Percentiles rank a stretch among this genome's conserved stretches.
Evolutionary conservation across 2,113 vertebrate genomes (phyloP).

Genomic region (Mandrillus leucophaeus): DNA sequence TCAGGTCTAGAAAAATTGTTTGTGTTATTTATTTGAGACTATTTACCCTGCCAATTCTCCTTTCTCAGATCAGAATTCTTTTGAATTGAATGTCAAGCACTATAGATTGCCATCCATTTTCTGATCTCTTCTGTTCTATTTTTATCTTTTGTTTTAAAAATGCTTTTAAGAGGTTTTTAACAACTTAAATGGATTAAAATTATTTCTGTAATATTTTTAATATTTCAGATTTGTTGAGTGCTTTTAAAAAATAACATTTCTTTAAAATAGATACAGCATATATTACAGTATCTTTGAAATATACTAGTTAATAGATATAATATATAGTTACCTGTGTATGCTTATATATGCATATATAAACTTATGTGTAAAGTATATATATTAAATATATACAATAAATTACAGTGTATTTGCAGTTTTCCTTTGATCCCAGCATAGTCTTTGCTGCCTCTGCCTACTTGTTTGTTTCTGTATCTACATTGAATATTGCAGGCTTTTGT

Average conservation of each 20-base stretch:
- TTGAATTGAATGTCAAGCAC: background rate
- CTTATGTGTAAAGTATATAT: background rate
- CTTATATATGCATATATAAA: background rate
- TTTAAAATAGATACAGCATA: background rate
- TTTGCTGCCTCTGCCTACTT: background rate
- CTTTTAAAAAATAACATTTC: background rate
- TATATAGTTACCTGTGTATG: background rate
- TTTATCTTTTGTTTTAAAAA: background rate
- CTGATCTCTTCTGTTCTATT: background rate
- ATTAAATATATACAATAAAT: background rate
- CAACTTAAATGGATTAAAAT: background rate
- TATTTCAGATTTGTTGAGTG: background rate
- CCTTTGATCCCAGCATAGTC: background rate
- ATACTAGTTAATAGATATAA: background rate
- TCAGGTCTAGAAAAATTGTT: background rate
- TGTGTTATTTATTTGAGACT: slow-evolving; percentile 16
- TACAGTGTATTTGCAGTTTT: background rate
- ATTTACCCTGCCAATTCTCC: background rate
- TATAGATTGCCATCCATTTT: background rate
- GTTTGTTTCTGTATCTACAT: background rate
- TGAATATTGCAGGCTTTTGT: background rate
- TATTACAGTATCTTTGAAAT: background rate
- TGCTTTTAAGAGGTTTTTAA: background rate
- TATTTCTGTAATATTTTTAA: background rate
- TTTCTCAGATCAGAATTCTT: background rate